Base-by-base conservation (phyloP, 2,113 vertebrate species). In the Caranx melampygus region DNA sequence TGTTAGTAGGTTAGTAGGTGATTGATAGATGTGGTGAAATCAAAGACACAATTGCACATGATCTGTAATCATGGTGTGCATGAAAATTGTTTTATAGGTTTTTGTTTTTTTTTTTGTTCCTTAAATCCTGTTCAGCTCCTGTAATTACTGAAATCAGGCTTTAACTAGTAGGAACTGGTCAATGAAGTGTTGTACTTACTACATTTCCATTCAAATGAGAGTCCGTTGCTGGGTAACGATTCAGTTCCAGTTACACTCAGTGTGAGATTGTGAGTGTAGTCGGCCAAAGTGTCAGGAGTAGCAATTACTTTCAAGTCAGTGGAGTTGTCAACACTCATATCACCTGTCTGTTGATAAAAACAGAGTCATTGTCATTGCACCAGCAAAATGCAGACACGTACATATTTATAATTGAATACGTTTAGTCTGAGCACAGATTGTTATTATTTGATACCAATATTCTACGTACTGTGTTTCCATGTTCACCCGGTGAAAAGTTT, bases 191-290 rank as follows among this genome's bases (percentile, higher is more conserved):
- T 31, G 14, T 34, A 90, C 94, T 91, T 92, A 95, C 95, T 71
- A 76, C 92, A 95, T 74, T 33, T 70, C 95, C 95, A 95, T 67
- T 81, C 69, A 89, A 89, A 92, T 21, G 42, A 37, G 5, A 89
- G 85, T 79, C 74, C 75, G 45, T 76, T 47, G 40, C 42, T 73
- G 45, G 82, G 35, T 33, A 88, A 34, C n/a, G 72, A 84, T 70
- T 91, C 78, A 3, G 75, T 68, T 74, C 88, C 87, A 54, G 15
- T 61, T 31, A 78, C 65, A 1, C n/a, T 81, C 47, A 95, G 87
- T 6, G 55, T 89, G 37, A 94, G 73, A 16, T 16, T 91, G 26
- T 81, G 70, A 55, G 44, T 85, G 82, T 81, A 73, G 52, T 93
- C 89, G 37, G 76, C 69, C 66, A 93, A 34, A 51, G 26, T 42